Base-by-base conservation (phyloP, 2,113 vertebrate species). In the Cheilinus undulatus region DNA sequence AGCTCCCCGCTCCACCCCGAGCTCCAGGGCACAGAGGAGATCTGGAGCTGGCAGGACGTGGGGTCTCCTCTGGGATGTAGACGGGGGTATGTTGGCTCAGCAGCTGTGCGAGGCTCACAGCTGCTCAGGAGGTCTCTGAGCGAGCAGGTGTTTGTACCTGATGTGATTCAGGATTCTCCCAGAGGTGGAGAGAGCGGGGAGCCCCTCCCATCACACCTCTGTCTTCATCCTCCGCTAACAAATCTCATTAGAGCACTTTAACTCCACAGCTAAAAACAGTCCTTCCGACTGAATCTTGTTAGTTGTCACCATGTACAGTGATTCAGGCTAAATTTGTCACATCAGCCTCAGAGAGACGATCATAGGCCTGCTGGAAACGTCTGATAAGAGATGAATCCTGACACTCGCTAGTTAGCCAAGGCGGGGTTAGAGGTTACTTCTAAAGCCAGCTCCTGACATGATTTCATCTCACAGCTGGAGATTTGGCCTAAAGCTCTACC, bases 121-220 rank as follows among this genome's bases (percentile, higher is more conserved):
- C 79, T 80, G 85, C 67, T 87, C 46, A 1, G 14, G 67, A 78
- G 73, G 62, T 48, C 24, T 32, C 57, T 28, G 20, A 4, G 46
- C 27, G n/a, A 28, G 68, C 76, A 88, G 79, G 76, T 82, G 73
- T 78, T 85, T 74, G 51, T 70, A 66, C 69, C 51, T 62, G 61
- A 76, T 85, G 79, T 43, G 34, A 63, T 76, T 30, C 48, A 60
- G 53, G 54, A 30, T 70, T 59, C 23, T 75, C 76, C 61, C 59
- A 76, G 40, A 76, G 76, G 74, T 72, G 46, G 30, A 71, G 38
- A 51, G 50, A 67, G 32, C 38, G 22, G 27, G 46, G 28, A 62
- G 48, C 28, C 51, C 38, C 51, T 40, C 45, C 38, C 24, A 42
- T 17, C 32, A 27, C 58, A 51, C 30, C 50, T 19, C 56, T 24